Base-by-base conservation (phyloP, 1,140 invertebrate species). In the Platyscapa corneri region DNA sequence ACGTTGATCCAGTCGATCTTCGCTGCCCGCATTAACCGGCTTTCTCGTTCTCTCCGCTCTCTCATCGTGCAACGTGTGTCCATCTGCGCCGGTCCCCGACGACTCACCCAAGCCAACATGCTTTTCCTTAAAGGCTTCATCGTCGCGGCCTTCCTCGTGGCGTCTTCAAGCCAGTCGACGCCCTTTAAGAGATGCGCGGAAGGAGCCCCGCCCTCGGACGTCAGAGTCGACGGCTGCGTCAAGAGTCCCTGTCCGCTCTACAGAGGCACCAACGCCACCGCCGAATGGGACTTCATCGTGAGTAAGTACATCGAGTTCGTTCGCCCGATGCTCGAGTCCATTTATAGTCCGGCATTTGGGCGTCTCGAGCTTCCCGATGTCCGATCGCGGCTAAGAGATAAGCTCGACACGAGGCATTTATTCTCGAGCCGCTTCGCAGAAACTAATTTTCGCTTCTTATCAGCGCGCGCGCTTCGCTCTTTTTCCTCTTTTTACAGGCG, bases 291-390 rank as follows among this genome's bases (percentile, higher is more conserved):
- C 8, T 92, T 91, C 64, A 0, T 0, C 0, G 88, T 85, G 10
- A 27, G 91, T 92, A 84, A 89, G 88, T 89, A 80, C 32, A 60
- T 49, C 3, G 10, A 34, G n/a, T n/a, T n/a, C n/a, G n/a, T n/a
- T n/a, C n/a, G n/a, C n/a, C n/a, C n/a, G n/a, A n/a, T n/a, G n/a
- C 34, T 0, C 32, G 30, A 27, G 27, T 53, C 7, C 49, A 53
- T 53, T 53, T 53, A 53, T 53, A 53, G 16, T 53, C 42, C 42
- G 2, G 49, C 1, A 14, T 53, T 53, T 18, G 2, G 49, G 49
- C 49, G 49, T 10, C 42, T 16, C 49, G 49, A 53, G 49, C 42
- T 46, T 46, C 42, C 42, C 49, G 49, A 53, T 18, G 49, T n/a
- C n/a, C 42, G 49, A 53, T 16, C 10, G 16, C 2, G 56, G 14